Percentiles rank a stretch among this genome's conserved stretches.
phyloP scores from a whole-genome alignment of 1,140 invertebrate genomes.

The Caenorhabditis tropicalis region DNA sequence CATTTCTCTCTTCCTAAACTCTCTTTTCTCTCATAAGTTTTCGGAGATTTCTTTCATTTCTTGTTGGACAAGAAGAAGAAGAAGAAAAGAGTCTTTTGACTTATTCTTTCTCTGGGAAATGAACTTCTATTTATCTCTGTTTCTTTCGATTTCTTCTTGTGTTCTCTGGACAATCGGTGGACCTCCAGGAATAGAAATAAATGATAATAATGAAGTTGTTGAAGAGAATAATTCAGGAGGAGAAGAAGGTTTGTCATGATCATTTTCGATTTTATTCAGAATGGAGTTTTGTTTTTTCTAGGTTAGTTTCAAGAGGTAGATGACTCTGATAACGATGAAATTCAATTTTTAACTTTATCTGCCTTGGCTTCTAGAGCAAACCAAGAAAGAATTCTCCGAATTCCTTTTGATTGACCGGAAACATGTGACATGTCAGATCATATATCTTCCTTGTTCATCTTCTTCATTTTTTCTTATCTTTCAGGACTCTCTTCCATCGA shows the following conservation, averaged over 20 bases:
- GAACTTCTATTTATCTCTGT: background rate
- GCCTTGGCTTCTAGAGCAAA: too few relatives aligned
- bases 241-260: background rate
- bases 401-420: background rate
- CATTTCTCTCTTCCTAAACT: background rate
- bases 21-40: background rate
- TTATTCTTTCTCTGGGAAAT: background rate
- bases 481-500: constrained; percentile 19
- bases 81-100: too few relatives aligned
- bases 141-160: background rate
- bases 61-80: background rate
- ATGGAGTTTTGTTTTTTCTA: background rate
- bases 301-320: background rate
- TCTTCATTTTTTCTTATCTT: background rate
- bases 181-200: background rate
- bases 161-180: background rate
- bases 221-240: background rate
- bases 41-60: background rate
- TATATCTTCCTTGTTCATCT: background rate
- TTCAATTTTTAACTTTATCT: too few relatives aligned
- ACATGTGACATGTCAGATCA: constrained; percentile 16
- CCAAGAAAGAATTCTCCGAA: too few relatives aligned
- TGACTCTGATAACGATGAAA: too few relatives aligned
- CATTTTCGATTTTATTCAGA: background rate
- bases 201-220: background rate